A percentile compares a stretch with the other conserved stretches of the same genome.
Evolutionary conservation across 2,113 vertebrate genomes (phyloP).

Genomic region (Australoheros scitulus): DNA sequence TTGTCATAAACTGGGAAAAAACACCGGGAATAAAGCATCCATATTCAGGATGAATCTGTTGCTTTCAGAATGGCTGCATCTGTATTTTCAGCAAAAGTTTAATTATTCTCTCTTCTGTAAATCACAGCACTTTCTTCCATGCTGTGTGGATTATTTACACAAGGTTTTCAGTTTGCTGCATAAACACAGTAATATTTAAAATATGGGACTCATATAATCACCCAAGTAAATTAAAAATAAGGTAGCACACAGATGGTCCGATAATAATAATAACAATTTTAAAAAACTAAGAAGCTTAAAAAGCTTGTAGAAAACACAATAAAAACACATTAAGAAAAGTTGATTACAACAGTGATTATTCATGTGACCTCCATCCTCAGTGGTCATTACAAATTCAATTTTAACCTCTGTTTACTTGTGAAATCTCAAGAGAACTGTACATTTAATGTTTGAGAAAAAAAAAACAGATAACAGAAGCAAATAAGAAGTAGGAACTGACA

Average conservation of each 20-base stretch:
- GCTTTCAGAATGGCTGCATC: background rate
- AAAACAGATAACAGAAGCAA: too few species aligned
- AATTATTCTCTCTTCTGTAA: fast-evolving
- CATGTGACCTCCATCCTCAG: background rate
- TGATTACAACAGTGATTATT: background rate
- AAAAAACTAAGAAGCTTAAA: background rate
- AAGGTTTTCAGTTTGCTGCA: fast-evolving
- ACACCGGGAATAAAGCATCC: background rate
- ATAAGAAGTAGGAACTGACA: background rate
- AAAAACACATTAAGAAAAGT: background rate
- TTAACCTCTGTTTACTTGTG: background rate
- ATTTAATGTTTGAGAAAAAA: background rate
- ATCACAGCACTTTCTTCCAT: background rate
- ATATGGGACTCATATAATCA: fast-evolving
- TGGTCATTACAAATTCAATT: background rate
- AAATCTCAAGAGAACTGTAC: background rate
- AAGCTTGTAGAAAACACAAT: background rate
- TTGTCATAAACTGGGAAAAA: background rate
- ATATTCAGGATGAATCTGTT: background rate
- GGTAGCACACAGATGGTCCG: background rate
- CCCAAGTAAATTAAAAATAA: background rate
- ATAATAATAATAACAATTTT: background rate
- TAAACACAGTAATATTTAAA: background rate
- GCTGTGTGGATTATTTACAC: background rate
- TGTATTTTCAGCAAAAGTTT: background rate